These are phyloP conservation scores for Dreissena polymorpha DNA, from an alignment of 1,140 invertebrate genomes.

Conservation along the genomic window DNA sequence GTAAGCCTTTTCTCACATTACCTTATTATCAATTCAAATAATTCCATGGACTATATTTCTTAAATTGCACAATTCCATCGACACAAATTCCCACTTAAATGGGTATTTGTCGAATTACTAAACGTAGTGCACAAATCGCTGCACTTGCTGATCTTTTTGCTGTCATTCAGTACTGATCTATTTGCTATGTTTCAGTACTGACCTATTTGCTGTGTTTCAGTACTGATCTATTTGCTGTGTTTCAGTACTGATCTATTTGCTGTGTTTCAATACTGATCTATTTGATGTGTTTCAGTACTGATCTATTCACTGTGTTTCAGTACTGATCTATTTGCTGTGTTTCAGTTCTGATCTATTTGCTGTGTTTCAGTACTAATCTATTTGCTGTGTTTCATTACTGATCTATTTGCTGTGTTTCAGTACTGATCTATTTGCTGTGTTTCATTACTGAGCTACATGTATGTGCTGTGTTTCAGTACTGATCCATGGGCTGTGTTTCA, in stretches of 20 bases:
- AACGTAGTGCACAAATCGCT: no score
- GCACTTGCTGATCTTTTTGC: no score
- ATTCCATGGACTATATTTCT: no score
- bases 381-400: conserved; percentile 83
- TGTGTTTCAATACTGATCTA: conserved; percentile 85
- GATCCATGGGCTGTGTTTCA: conserved; percentile 57
- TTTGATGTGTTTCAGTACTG: no score
- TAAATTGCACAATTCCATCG: no score
- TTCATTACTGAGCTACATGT: conserved; percentile 86
- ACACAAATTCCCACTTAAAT: no score
- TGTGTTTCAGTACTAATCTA: conserved; percentile 83
- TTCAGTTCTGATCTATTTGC: conserved; percentile 83
- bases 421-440: conserved; percentile 82
- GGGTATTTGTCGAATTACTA: no score
- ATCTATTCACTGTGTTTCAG: conserved; percentile 61
- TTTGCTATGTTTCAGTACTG: conserved; percentile 83
- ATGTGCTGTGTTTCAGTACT: conserved; percentile 83
- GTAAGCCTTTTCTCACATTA: no score
- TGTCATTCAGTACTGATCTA: conserved; percentile 83
- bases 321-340: conserved; percentile 82
- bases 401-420: conserved; percentile 61
- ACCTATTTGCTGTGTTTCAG: conserved; percentile 61
- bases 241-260: conserved; percentile 83
- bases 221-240: conserved; percentile 82
- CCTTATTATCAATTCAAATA: no score